Evolutionary conservation across 2,888 invertebrate species (phyloP).

Genomic region (Cosmia pyralina): DNA sequence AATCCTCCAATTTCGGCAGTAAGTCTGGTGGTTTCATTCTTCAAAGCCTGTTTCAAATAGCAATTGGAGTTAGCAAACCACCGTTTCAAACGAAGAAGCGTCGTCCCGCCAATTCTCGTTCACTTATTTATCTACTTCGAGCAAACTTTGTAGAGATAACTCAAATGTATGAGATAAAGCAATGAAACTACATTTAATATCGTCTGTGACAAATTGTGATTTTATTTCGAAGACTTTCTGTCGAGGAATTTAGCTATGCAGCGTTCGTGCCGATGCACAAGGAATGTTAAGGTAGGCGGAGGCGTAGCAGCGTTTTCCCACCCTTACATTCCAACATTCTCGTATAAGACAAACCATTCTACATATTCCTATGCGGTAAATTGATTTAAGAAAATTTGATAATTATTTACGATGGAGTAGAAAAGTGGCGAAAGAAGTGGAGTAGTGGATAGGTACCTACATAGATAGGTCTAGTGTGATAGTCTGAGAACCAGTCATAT

Average conservation of each 20-base stretch:
- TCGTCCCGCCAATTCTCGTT: slow-evolving; percentile 42
- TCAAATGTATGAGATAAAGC: slow-evolving; percentile 36
- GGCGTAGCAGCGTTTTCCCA: neutral
- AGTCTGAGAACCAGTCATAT: neutral
- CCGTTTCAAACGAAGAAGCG: slow-evolving; percentile 56
- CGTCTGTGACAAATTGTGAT: slow-evolving; percentile 20
- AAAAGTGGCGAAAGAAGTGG: too few species aligned
- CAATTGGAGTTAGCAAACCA: slow-evolving; percentile 57
- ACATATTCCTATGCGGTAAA: neutral
- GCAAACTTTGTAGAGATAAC: slow-evolving; percentile 52
- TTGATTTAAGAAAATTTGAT: slow-evolving; percentile 1
- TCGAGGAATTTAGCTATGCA: slow-evolving; percentile 24
- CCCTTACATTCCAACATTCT: slow-evolving; percentile 22
- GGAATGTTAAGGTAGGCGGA: neutral
- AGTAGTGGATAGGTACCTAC: too few species aligned
- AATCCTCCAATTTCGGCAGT: slow-evolving; percentile 44
- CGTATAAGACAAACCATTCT: neutral
- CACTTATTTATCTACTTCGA: slow-evolving; percentile 43
- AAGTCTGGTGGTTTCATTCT: slow-evolving; percentile 36
- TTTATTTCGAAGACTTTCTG: slow-evolving; percentile 39
- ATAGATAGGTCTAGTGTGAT: too few species aligned
- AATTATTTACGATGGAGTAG: neutral
- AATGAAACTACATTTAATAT: slow-evolving; percentile 33
- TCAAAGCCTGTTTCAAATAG: slow-evolving; percentile 54
- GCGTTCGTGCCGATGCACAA: neutral